Evolutionary conservation across 2,888 invertebrate genomes (phyloP), one percentile per base, ranked within the genome.

Genomic region (Entomobrya multifasciata): DNA sequence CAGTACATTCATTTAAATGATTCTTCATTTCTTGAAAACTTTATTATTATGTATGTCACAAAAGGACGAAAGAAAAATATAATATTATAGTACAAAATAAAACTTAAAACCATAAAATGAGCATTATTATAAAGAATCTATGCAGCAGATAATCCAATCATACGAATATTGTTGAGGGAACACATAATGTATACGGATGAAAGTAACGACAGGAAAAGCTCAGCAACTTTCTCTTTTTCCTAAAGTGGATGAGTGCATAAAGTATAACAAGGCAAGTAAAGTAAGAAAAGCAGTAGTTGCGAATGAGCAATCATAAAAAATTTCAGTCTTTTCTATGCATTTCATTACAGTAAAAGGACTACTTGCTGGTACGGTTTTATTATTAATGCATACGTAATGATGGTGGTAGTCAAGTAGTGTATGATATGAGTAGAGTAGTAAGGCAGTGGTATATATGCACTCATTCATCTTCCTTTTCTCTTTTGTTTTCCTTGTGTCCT

Each of bases 181-280:
- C 44, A 36, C 8, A 36, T 36, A 67, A 17, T 22, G 25, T 22
- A 65, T 36, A 70, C 47, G 22, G 25, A 36, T 70, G 70, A 10
- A 49, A 5, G 57, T 17, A 74, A 60, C 44, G 72, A 74, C 57
- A 67, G 41, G 49, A 82, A 52, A 41, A 44, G 83, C 62, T 83
- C 60, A 76, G 74, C 36, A 62, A 72, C 47, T 67, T 70, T 36
- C 67, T 79, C 62, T 72, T 72, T 49, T 55, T 72, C 80, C 77
- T 77, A 88, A 88, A 89, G 88, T 86, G 87, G 77, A 78, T 81
- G 88, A 88, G 72, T 49, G 13, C 72, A 72, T 72, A 72, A 72
- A 52, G 49, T 72, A 72, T 27, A 30, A 25, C 36, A 36, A 25
- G 1, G 20, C 25, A 22, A 22, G 36, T n/a, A 60, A 15, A 27